These are phyloP conservation scores for Ctena decussata DNA, from an alignment of 2,888 invertebrate species.

Conservation along the genomic window DNA sequence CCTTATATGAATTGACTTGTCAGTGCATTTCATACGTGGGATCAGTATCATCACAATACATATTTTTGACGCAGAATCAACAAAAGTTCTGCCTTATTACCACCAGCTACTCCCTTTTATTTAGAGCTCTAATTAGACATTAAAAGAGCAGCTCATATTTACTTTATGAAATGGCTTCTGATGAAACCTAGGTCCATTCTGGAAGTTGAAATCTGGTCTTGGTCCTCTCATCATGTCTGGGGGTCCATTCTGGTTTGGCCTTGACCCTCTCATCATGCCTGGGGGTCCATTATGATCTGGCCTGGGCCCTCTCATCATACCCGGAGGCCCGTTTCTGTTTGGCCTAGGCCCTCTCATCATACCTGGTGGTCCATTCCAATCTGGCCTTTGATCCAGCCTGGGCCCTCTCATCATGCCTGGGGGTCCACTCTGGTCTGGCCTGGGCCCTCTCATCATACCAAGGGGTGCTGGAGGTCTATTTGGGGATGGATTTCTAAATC, in stretches of 20 bases:
- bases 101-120: too few relatives aligned
- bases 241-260: background rate
- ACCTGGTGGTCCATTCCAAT: background rate
- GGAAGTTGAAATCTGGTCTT: background rate
- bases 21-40: too few relatives aligned
- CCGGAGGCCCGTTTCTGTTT: background rate
- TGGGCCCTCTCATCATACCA: slow-evolving; percentile 5
- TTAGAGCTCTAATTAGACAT: too few relatives aligned
- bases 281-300: background rate
- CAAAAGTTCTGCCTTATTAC: too few relatives aligned
- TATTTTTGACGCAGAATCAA: too few relatives aligned
- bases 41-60: too few relatives aligned
- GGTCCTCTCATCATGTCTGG: slow-evolving; percentile 12
- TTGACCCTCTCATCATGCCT: slow-evolving; percentile 10
- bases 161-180: background rate
- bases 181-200: background rate
- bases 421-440: background rate
- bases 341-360: slow-evolving; percentile 19
- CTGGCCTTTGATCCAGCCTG: background rate
- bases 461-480: background rate
- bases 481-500: background rate
- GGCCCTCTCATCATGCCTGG: slow-evolving; percentile 5
- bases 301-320: slow-evolving; percentile 6
- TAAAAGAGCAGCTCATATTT: too few relatives aligned
- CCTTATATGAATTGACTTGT: too few relatives aligned